Percentiles rank a stretch among this genome's conserved stretches.
Evolutionary conservation across 1,140 invertebrate genomes (phyloP).

Genomic region (Drosophila fuyamai): DNA sequence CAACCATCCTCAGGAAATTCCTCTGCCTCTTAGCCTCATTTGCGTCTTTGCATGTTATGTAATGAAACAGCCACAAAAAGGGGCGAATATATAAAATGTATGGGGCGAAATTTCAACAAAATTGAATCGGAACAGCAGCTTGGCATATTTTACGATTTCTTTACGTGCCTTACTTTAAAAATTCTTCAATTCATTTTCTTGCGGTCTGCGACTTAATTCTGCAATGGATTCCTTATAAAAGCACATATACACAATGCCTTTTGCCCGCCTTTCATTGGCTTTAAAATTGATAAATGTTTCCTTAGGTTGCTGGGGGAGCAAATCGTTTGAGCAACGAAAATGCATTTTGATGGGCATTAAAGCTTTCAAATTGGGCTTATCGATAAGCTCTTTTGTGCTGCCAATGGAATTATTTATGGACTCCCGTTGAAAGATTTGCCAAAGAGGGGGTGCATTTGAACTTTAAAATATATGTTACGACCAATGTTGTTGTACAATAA

Average conservation of each 20-base stretch:
- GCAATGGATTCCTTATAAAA: conserved; percentile 13
- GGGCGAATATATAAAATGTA: conserved; percentile 28
- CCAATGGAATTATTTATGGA: conserved; percentile 63
- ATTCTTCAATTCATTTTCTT: conserved; percentile 26
- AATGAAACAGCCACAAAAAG: conserved; percentile 38
- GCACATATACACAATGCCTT: background rate
- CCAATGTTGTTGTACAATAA: conserved; percentile 9
- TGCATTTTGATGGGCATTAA: conserved; percentile 71
- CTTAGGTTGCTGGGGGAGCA: conserved; percentile 6
- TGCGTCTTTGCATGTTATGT: conserved; percentile 51
- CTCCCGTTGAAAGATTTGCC: conserved; percentile 21
- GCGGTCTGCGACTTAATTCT: conserved; percentile 54
- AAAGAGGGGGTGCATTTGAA: background rate
- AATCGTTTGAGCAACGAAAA: conserved; percentile 44
- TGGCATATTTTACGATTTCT: conserved; percentile 61
- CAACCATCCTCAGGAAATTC: conserved; percentile 34
- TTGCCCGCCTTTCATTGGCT: conserved; percentile 44
- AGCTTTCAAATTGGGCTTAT: conserved; percentile 60
- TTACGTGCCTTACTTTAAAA: conserved; percentile 62
- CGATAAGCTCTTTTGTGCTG: conserved; percentile 60
- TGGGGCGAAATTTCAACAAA: conserved; percentile 65
- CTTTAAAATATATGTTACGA: conserved; percentile 11
- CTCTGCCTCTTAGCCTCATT: conserved; percentile 37
- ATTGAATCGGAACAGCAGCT: conserved; percentile 41
- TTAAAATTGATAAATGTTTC: conserved; percentile 74